Evolutionary conservation across 2,113 vertebrate species (phyloP).

Genomic region (Rynchops niger): DNA sequence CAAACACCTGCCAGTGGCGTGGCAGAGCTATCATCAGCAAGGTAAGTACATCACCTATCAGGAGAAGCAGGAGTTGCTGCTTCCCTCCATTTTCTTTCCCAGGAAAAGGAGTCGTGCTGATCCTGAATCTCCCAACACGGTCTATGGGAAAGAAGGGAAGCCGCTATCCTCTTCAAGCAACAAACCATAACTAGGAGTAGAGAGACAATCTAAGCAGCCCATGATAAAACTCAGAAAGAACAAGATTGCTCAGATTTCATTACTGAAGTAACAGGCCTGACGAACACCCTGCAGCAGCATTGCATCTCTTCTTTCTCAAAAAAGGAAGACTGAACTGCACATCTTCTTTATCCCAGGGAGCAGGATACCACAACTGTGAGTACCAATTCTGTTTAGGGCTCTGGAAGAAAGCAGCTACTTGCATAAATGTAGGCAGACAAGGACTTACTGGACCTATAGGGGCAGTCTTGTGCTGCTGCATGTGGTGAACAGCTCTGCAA

Average conservation of each 20-base stretch:
- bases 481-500: background rate
- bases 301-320: background rate
- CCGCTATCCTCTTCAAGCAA: background rate
- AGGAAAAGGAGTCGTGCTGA: background rate
- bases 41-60: background rate
- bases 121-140: background rate
- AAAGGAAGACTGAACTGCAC: background rate
- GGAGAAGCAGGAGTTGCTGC: background rate
- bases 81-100: background rate
- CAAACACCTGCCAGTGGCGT: background rate
- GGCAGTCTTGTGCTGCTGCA: background rate
- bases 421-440: background rate
- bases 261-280: background rate
- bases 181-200: background rate
- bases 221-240: background rate
- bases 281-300: background rate
- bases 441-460: background rate
- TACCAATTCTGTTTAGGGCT: background rate
- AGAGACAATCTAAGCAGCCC: background rate
- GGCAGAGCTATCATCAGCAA: background rate
- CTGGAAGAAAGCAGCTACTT: background rate
- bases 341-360: background rate
- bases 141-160: background rate
- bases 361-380: background rate
- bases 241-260: background rate